Evolutionary conservation across 30 jellyfish, hydroid and myxozoan genomes (phyloP), one percentile per base, ranked within the genome.

Genomic region (Turritopsis rubra): DNA sequence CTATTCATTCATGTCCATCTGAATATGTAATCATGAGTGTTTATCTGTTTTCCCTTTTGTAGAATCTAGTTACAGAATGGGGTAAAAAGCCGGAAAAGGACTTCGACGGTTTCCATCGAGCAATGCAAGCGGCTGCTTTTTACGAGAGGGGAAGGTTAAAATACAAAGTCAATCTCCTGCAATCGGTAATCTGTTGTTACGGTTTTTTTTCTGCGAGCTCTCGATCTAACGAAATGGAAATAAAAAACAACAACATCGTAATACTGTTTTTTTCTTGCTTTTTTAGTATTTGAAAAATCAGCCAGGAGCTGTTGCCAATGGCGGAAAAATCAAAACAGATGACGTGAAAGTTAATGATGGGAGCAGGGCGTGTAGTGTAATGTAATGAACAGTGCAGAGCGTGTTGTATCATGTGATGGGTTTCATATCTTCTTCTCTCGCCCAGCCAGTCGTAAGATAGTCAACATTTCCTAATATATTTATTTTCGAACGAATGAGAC

Each of bases 51-150:
- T 31, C 31, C 13, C 0, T 72, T 41, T 7, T 53, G 16, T 52
- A 93, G 99, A 95, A 93, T 54, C 53, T 93, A 81, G 99, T 93
- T 16, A 86, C 90, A 0, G 99, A 93, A 71, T 93, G 99, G 99
- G 99, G 90, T 1, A 88, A 93, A 81, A 93, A 93, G 72, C 89
- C 93, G 16, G 89, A 82, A 18, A 85, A 86, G 52, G 97, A 93
- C 28, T 93, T 93, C 86, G 95, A 80, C 29, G 95, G 96, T 66
- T 93, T 86, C 81, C 96, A 93, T 79, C 88, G 96, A 65, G 94
- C 99, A 77, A 86, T 93, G 31, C 99, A 88, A 16, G 96, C 99
- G 0, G 99, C 96, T 66, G 99, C 96, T 16, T 93, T 93, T 71
- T 85, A 93, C 80, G 96, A 93, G 73, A 88, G 99, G 29, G 99